Evolutionary conservation across 2,113 vertebrate species (phyloP), one percentile per base, ranked within the genome.

Genomic region (Porphyrio hochstetteri): DNA sequence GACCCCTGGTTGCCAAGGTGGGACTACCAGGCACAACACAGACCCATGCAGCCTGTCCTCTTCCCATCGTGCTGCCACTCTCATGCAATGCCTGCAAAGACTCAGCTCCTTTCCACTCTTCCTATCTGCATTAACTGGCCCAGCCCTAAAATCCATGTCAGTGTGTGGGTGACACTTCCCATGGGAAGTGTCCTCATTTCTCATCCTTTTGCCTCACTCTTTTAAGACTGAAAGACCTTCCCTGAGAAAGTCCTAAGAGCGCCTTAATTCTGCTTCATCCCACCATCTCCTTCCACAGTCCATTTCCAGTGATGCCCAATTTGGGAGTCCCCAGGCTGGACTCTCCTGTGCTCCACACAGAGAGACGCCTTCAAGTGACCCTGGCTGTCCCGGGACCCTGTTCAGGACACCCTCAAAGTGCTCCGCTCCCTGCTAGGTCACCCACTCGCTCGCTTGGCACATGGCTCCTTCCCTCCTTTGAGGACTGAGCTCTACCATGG

Each of bases 71-170:
- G 25, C 86, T 0, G 2, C 31, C 50, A 38, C 15, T 46, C 7
- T 0, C 5, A 9, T 36, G 27, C 0, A 0, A 11, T 3, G 44
- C 56, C 42, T 48, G n/a, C 64, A 53, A 61, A 38, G 33, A 44
- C 31, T 48, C 33, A 11, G 53, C 42, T 77, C 36, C 38, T 56
- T 57, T 69, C 55, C 18, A 15, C 36, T 59, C 7, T 35, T 68
- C 40, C 74, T 27, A 40, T 33, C 36, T 55, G 48, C 53, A 24
- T 24, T 27, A 60, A 50, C 14, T 31, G 24, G 5, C 52, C 33
- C 46, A 29, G 35, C 50, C 67, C 70, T 76, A 42, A 59, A 82
- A 31, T 75, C 64, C 65, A 9, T 23, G 19, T 29, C 33, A 8
- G 4, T 6, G 10, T 6, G 10, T 44, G 70, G 18, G 18, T 59